These are phyloP conservation scores for Otus sunia DNA, from an alignment of 2,113 vertebrate species.

Conservation along the genomic window DNA sequence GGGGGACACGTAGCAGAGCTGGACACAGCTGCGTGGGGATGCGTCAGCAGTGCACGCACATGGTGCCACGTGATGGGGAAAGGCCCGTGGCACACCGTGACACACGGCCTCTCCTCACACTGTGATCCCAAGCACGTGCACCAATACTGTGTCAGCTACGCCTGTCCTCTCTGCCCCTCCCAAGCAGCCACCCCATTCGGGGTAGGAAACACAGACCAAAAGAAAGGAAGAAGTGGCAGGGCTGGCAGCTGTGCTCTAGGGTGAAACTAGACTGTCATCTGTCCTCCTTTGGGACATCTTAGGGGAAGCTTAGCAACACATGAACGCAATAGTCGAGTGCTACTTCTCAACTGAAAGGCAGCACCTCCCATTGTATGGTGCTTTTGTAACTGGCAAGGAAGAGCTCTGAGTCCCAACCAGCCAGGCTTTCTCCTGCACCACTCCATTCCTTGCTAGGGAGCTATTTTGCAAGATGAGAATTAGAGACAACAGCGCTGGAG, in stretches of 20 bases:
- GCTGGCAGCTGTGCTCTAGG: background rate
- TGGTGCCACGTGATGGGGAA: background rate
- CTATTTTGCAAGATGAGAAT: constrained; percentile 29
- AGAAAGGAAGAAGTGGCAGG: background rate
- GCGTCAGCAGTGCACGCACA: background rate
- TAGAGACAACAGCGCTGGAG: constrained; percentile 14
- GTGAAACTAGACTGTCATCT: background rate
- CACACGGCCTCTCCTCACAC: background rate
- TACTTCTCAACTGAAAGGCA: background rate
- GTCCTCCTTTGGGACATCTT: background rate
- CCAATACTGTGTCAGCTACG: background rate
- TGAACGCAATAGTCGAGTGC: accelerated
- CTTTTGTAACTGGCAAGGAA: background rate
- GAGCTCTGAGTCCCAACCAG: background rate
- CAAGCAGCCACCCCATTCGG: background rate
- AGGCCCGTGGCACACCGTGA: background rate
- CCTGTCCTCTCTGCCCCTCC: background rate
- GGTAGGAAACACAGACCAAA: background rate
- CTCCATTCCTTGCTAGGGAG: background rate
- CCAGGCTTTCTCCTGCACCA: background rate
- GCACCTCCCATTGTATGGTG: background rate
- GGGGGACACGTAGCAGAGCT: background rate
- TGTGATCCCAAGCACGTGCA: background rate
- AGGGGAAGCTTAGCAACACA: background rate
- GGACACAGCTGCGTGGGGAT: background rate